Evolutionary conservation across 2,113 vertebrate genomes (phyloP).

Genomic region (Fulica atra): DNA sequence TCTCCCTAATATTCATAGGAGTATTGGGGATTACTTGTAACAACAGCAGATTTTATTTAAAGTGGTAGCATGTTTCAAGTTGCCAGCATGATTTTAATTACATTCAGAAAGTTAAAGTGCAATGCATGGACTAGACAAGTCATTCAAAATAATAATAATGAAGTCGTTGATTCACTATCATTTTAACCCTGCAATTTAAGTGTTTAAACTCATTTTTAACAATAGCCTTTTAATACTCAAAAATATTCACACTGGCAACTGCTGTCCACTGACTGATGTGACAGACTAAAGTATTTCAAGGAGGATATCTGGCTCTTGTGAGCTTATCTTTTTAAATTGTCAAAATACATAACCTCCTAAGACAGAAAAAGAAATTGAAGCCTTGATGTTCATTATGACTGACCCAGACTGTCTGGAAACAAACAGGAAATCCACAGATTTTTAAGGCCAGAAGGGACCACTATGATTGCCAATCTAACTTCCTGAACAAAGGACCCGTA

Average conservation of each 20-base stretch:
- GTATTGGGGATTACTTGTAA: not conserved
- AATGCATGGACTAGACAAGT: not conserved
- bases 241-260: not conserved
- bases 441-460: not conserved
- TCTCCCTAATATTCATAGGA: not conserved
- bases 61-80: not conserved
- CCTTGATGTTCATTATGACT: not conserved
- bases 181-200: conserved; percentile 13
- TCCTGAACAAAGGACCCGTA: not conserved
- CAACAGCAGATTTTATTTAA: not conserved
- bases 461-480: not conserved
- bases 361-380: not conserved
- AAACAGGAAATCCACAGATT: not conserved
- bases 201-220: not conserved
- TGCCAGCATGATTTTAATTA: not conserved
- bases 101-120: not conserved
- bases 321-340: not conserved
- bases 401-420: not conserved
- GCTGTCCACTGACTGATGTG: not conserved
- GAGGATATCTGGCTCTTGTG: not conserved
- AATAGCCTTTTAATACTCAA: not conserved
- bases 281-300: not conserved
- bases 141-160: not conserved
- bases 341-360: not conserved
- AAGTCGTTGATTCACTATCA: not conserved